A percentile compares a stretch with the other conserved stretches of the same genome.
These are phyloP conservation scores for Gasterosteus aculeatus DNA, from an alignment of 2,113 vertebrate genomes.

Conservation along the genomic window DNA sequence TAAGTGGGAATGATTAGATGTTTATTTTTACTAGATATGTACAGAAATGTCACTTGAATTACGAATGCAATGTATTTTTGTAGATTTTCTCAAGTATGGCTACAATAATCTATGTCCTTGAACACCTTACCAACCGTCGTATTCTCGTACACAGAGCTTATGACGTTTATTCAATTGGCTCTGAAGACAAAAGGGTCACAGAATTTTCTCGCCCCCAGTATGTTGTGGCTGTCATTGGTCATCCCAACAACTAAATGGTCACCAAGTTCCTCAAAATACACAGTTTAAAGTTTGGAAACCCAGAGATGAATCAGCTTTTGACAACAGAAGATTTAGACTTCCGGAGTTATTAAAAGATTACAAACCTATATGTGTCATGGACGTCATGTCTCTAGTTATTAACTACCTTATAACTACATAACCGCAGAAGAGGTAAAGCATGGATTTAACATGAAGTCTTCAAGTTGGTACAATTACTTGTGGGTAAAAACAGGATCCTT, in stretches of 20 bases:
- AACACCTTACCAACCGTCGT: constrained; percentile 23
- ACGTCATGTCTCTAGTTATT: not conserved
- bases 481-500: too few species aligned
- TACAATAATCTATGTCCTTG: constrained; percentile 18
- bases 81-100: not conserved
- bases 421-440: not conserved
- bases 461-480: not conserved
- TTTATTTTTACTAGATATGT: not conserved
- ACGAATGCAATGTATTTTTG: constrained; percentile 3
- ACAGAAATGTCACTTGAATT: not conserved
- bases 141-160: not conserved
- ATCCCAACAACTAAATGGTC: not conserved
- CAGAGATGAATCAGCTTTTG: not conserved
- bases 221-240: not conserved
- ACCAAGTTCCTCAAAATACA: not conserved
- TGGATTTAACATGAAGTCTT: not conserved
- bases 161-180: not conserved
- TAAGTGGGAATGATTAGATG: constrained; percentile 5
- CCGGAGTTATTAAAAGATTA: too few species aligned
- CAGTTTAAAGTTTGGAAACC: not conserved
- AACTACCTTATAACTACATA: not conserved
- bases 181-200: not conserved
- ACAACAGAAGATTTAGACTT: not conserved
- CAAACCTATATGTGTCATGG: not conserved
- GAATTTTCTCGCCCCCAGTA: not conserved